Percentiles rank a stretch among this genome's conserved stretches.
These are phyloP conservation scores for Herpailurus yagouaroundi DNA, from an alignment of 2,113 vertebrate genomes.

Conservation along the genomic window DNA sequence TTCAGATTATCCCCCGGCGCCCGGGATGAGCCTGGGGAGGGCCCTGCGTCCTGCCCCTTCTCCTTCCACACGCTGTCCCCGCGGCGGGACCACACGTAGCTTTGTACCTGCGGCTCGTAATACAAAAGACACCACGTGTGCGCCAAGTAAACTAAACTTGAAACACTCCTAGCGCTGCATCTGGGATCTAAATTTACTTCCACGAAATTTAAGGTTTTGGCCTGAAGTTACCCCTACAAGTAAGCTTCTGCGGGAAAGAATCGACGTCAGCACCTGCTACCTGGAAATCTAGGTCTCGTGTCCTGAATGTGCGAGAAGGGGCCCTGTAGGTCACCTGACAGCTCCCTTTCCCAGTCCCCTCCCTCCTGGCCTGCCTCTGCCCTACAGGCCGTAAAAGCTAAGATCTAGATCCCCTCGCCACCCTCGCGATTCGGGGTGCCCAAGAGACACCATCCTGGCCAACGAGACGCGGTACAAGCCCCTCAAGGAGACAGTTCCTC, in stretches of 20 bases:
- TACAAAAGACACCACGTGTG: accelerated
- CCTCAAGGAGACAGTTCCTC: not conserved
- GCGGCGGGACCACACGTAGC: accelerated
- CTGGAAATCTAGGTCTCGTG: not conserved
- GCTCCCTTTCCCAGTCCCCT: not conserved
- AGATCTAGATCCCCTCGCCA: not conserved
- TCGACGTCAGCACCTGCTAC: accelerated
- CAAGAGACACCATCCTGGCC: not conserved
- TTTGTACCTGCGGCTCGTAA: not conserved
- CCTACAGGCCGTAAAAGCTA: not conserved
- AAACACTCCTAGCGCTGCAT: not conserved
- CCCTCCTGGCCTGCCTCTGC: not conserved
- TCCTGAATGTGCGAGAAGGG: too few relatives aligned
- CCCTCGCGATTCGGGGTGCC: not conserved
- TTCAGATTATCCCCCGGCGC: accelerated
- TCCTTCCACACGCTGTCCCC: not conserved
- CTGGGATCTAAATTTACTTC: not conserved
- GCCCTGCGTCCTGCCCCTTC: accelerated
- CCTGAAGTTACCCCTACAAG: not conserved
- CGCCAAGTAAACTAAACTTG: not conserved
- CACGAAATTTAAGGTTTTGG: not conserved
- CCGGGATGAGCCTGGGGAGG: not conserved
- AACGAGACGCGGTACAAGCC: not conserved
- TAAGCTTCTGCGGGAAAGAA: not conserved
- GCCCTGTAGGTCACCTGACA: not conserved